These are phyloP conservation scores for Albula glossodonta DNA, from an alignment of 2,113 vertebrate species.

Conservation along the genomic window DNA sequence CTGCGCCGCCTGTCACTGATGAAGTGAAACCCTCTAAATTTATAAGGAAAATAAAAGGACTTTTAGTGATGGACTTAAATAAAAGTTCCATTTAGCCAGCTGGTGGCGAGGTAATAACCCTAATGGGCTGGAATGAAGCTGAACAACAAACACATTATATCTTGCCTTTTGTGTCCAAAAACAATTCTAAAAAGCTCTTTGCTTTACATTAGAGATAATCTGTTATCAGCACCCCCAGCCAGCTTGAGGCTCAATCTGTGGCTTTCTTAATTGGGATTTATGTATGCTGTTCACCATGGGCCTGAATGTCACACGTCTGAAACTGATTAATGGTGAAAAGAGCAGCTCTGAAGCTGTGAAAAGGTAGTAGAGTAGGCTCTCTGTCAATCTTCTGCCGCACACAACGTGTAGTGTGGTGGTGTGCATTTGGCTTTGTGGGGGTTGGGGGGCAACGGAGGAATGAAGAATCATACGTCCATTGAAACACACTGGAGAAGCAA, in stretches of 20 bases:
- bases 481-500: too few relatives aligned
- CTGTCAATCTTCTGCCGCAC: neutral
- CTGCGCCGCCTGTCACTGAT: neutral
- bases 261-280: neutral
- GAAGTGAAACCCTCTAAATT: neutral
- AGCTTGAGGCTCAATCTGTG: neutral
- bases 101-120: neutral
- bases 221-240: neutral
- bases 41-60: neutral
- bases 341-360: neutral
- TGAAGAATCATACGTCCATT: too few relatives aligned
- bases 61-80: neutral
- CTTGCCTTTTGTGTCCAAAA: neutral
- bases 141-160: constrained; percentile 8
- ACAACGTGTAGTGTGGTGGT: neutral
- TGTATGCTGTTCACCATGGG: neutral
- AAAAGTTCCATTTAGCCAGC: neutral
- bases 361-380: neutral
- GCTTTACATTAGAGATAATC: neutral
- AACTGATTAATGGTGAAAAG: neutral
- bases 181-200: neutral
- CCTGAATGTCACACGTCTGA: neutral
- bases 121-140: constrained; percentile 5
- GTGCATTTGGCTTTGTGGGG: too few relatives aligned
- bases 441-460: too few relatives aligned